Conservation (phyloP, 1,140 invertebrate genomes). For the Harlomillsia oculata region DNA sequence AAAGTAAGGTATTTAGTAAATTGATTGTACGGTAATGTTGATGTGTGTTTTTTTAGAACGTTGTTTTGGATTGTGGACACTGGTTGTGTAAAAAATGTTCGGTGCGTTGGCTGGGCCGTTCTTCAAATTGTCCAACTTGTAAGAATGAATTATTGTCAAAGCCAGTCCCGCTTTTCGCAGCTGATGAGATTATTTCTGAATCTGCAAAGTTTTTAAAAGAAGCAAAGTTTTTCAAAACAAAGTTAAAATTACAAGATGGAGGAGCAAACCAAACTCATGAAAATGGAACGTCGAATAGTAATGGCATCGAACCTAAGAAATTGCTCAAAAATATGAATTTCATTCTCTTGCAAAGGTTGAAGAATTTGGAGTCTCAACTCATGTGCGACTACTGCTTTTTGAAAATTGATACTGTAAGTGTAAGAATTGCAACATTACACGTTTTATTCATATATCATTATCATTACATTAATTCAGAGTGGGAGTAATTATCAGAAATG, state of each 20-base stretch:
- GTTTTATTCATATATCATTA: no score
- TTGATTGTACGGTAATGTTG: no score
- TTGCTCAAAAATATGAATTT: conserved; percentile 19
- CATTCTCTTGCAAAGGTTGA: conserved; percentile 15
- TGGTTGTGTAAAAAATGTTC: conserved; percentile 19
- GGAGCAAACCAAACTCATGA: no score
- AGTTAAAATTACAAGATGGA: background rate
- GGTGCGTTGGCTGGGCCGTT: conserved; percentile 10
- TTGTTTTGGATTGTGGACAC: conserved; percentile 15
- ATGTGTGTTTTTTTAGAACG: conserved; percentile 3
- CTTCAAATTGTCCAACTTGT: conserved; percentile 18
- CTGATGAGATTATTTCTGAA: conserved; percentile 16
- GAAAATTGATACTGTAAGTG: conserved; percentile 13
- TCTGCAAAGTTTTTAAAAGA: conserved; percentile 14
- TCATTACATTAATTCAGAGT: no score
- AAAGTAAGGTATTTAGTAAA: background rate
- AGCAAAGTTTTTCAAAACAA: conserved; percentile 10
- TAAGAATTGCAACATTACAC: background rate
- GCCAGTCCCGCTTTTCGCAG: conserved; percentile 13
- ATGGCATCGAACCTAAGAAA: conserved; percentile 7
- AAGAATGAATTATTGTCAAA: conserved; percentile 12
- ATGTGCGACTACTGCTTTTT: conserved; percentile 25
- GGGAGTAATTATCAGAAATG: no score
- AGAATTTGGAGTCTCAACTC: conserved; percentile 17
- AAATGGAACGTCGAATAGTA: no score